These are phyloP conservation scores for Drosophila tropicalis DNA, from an alignment of 1,140 invertebrate genomes.

Conservation along the genomic window DNA sequence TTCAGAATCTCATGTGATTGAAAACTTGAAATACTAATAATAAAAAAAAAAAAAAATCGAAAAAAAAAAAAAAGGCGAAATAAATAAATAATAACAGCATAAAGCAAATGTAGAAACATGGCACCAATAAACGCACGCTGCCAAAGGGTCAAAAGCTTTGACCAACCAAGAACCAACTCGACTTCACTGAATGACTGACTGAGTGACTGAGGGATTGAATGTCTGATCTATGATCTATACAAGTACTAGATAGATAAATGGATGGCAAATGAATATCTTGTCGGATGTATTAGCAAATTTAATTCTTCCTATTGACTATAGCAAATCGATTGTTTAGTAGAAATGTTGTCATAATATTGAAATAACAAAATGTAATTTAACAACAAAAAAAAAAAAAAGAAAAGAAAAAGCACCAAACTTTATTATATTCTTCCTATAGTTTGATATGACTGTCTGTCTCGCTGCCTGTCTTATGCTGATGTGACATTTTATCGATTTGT, in stretches of 20 bases:
- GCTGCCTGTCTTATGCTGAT: background rate
- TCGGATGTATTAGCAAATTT: background rate
- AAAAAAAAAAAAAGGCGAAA: slow-evolving; percentile 48
- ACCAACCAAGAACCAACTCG: slow-evolving; percentile 2
- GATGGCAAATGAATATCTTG: background rate
- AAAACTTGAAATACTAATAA: slow-evolving; percentile 69
- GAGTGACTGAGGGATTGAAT: background rate
- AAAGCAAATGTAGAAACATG: slow-evolving; percentile 41
- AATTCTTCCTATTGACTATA: background rate
- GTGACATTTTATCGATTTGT: slow-evolving; percentile 6
- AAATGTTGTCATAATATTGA: slow-evolving; percentile 2
- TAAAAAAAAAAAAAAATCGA: slow-evolving; percentile 61
- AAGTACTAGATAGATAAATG: background rate
- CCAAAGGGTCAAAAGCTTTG: slow-evolving; percentile 27
- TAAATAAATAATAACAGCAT: slow-evolving; percentile 57
- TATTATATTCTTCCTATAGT: too few species aligned
- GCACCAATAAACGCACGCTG: slow-evolving; percentile 15
- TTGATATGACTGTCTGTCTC: too few species aligned
- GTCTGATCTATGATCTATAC: background rate
- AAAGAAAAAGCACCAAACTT: too few species aligned
- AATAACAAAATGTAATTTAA: background rate
- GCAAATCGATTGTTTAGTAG: background rate
- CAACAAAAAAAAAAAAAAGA: too few species aligned
- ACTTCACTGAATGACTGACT: background rate
- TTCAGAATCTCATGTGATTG: slow-evolving; percentile 73